These are phyloP conservation scores for Sinocyclocheilus rhinocerous DNA, from an alignment of 2,113 vertebrate genomes.

Conservation along the genomic window DNA sequence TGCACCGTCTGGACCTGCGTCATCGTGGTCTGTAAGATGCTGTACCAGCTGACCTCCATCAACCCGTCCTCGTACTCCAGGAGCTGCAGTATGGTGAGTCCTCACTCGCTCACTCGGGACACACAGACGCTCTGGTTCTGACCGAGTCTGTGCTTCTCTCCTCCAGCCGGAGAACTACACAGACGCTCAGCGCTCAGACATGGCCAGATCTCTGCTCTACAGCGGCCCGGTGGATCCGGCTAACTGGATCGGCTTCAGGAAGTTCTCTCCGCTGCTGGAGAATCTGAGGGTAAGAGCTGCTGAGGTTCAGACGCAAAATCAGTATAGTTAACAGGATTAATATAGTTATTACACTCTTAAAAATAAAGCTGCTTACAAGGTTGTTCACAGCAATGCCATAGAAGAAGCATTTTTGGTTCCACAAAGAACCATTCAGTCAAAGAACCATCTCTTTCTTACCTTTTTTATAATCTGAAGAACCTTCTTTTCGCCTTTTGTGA, in stretches of 20 bases:
- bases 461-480: too few species aligned
- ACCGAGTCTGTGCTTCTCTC: not conserved
- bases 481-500: too few species aligned
- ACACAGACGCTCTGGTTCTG: not conserved
- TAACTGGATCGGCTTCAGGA: constrained; percentile 91
- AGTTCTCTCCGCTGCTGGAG: constrained; percentile 82
- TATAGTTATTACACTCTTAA: too few species aligned
- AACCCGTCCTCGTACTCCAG: constrained; percentile 80
- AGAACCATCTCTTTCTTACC: too few species aligned
- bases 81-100: constrained; percentile 83
- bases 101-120: too few species aligned
- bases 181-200: constrained; percentile 57
- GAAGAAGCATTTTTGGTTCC: too few species aligned
- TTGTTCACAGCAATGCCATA: too few species aligned
- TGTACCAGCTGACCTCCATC: constrained; percentile 93
- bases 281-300: constrained; percentile 85
- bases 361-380: too few species aligned
- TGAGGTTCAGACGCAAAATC: not conserved
- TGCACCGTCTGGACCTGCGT: constrained; percentile 97
- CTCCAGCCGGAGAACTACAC: constrained; percentile 64
- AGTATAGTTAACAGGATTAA: too few species aligned
- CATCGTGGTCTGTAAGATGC: constrained; percentile 97
- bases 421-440: too few species aligned
- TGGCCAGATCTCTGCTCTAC: constrained; percentile 83
- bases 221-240: constrained; percentile 80